Percentiles rank a stretch among this genome's conserved stretches.
Conservation (phyloP, 1,140 invertebrate genomes). For the Pseudomyrmex flavicornis region DNA sequence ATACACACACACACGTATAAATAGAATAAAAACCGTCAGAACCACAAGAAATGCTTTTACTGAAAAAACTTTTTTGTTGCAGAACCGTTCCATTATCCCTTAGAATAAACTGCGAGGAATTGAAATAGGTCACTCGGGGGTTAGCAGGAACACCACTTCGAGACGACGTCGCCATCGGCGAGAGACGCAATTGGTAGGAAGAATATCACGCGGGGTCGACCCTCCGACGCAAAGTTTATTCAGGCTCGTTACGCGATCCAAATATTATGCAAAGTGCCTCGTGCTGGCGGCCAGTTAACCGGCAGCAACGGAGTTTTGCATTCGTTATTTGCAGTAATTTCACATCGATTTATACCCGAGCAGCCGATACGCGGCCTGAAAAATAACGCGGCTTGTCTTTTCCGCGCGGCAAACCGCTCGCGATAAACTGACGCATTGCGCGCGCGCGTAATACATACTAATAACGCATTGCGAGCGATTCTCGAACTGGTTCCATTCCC, state of each 20-base stretch:
- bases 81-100: neutral
- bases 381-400: constrained; percentile 44
- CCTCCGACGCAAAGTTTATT: constrained; percentile 70
- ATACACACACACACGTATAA: neutral
- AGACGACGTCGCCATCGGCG: constrained; percentile 13
- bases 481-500: constrained; percentile 29
- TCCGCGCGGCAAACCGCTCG: neutral
- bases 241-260: constrained; percentile 76
- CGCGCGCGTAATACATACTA: constrained; percentile 50
- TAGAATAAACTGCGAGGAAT: neutral
- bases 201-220: constrained; percentile 70
- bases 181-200: constrained; percentile 63
- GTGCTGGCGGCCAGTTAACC: constrained; percentile 75
- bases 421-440: constrained; percentile 55
- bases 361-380: constrained; percentile 69
- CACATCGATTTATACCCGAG: constrained; percentile 77
- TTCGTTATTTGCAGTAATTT: constrained; percentile 79
- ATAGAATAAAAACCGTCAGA: neutral
- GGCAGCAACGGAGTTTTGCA: constrained; percentile 63
- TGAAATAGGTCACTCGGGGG: constrained; percentile 4
- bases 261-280: constrained; percentile 80
- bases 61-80: neutral
- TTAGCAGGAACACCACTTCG: constrained; percentile 8
- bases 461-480: constrained; percentile 16
- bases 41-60: too few species aligned